Evolutionary conservation across 2,113 vertebrate species (phyloP), one percentile per base, ranked within the genome.

Genomic region (Nothoprocta pentlandii): DNA sequence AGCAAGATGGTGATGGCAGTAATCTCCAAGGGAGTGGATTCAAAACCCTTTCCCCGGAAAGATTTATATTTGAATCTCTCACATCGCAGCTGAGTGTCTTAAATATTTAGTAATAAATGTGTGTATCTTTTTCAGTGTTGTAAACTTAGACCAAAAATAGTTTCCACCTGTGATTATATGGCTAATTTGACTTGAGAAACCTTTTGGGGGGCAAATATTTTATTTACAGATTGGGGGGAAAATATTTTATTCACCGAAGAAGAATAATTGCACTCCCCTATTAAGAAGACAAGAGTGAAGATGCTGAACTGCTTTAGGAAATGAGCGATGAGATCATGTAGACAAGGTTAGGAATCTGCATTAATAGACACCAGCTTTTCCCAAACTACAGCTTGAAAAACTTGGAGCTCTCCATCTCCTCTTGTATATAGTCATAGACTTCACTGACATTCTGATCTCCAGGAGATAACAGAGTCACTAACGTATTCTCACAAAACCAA

Each of bases 81-180:
- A 96, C 89, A 91, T 81, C 39, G 46, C 94, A 93, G 91, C 92
- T 42, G 67, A 91, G 74, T 92, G 94, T 94, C 95, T 87, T 80
- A 87, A 95, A 89, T 89, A 76, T 36, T 85, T 91, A 81, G 63
- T 91, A 16, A 69, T 79, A 84, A 79, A 87, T 89, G 86, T 94
- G 91, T 80, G 85, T 89, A 89, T 89, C 67, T 81, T 96, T 84
- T 15, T 5, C 71, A 80, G 78, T 34, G 78, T 15, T 85, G 70
- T 82, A 96, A 97, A 94, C 51, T 15, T 22, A 78, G 69, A 80
- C 32, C 80, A 94, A 90, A 94, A 96, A 93, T 86, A 90, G 86
- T 84, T 96, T 95, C 91, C 89, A 95, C 87, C 89, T 94, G 94
- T 74, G 89, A 76, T 44, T 89, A 15, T 59, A 87, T 77, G 84